Evolutionary conservation across 2,113 vertebrate genomes (phyloP), one percentile per base, ranked within the genome.

Genomic region (Cyrtonyx montezumae): DNA sequence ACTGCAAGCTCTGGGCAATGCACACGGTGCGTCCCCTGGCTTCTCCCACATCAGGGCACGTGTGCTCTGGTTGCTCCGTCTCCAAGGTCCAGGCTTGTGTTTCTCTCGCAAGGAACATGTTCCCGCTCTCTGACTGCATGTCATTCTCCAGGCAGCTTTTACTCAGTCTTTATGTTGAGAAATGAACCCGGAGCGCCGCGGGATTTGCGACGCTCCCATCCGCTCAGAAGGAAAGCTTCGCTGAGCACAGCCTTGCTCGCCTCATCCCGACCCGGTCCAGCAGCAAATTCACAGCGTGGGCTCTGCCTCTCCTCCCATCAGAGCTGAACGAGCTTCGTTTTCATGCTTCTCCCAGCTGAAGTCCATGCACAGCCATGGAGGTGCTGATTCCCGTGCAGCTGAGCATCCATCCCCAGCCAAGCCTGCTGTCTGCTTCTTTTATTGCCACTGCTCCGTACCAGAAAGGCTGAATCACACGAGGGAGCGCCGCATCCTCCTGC

Each of bases 1-100:
- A 13, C 11, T 46, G 11, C 36, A 79, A 30, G 49, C 0, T 1
- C 42, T 8, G 51, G 49, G 15, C 2, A 0, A 10, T 2, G 43
- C 0, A 0, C 75, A 36, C 0, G 0, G 37, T 19, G 42, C 6
- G 1, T 32, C 20, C 66, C 46, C 48, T 46, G 0, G 0, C 9
- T 56, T 28, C 65, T 42, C 63, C 4, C 19, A 0, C 3, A 2
- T 15, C 6, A 9, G 18, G 48, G 28, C 58, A 25, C 0, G 0
- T 5, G 10, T 10, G 1, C 79, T 79, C 78, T 36, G 3, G 4
- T 1, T 45, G 62, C 37, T 42, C 74, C 79, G 68, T 58, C 82
- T 58, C 49, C 4, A 40, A 58, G 15, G 21, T 79, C 53, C 71
- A 74, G 23, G 25, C 18, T 66, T 3, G 8, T 3, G 5, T 51